Base-by-base conservation (phyloP, 1,140 invertebrate genomes). In the Aradophagus sp. region DNA sequence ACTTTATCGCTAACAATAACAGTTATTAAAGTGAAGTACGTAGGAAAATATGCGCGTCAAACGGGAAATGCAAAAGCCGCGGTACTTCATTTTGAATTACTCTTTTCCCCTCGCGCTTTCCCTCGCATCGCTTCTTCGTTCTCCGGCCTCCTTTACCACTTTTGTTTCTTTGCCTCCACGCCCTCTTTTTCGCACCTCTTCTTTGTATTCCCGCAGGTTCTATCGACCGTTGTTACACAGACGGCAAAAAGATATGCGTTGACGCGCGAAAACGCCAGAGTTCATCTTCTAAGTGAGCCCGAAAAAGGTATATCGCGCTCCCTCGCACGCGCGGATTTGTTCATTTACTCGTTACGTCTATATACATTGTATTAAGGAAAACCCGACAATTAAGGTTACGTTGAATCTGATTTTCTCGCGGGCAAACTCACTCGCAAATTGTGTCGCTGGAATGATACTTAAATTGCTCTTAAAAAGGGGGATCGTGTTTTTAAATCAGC, bases 41-140 rank as follows among this genome's bases (percentile, higher is more conserved):
- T 20, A 31, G 32, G 53, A 70, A 59, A 70, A 70, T 59, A 31
- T 19, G 44, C 41, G 23, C 61, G 20, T 63, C 32, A 71, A 71
- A 65, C 34, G 44, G 12, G 20, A 61, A 72, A 66, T 23, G 39
- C 44, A 38, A 71, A 72, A 65, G 67, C 58, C 58, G 23, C 35
- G 59, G 53, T 39, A 61, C 61, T 72, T 66, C 35, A 56, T 62
- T 72, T 53, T 35, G 50, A 61, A 72, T 65, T 65, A 67, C 63
- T 69, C 20, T 44, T 39, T 66, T 48, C 44, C 35, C 48, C 44
- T 26, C 31, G n/a, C 20, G 20, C 39, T 42, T 27, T 39, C 27
- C 1, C 12, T 11, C 34, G 20, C 20, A 8, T 23, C 20, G 4
- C 20, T 23, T 8, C 8, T 8, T 23, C 20, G 4, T 8, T 23